These are phyloP conservation scores for Dipodomys merriami DNA, from an alignment of 2,113 vertebrate species.

Conservation along the genomic window DNA sequence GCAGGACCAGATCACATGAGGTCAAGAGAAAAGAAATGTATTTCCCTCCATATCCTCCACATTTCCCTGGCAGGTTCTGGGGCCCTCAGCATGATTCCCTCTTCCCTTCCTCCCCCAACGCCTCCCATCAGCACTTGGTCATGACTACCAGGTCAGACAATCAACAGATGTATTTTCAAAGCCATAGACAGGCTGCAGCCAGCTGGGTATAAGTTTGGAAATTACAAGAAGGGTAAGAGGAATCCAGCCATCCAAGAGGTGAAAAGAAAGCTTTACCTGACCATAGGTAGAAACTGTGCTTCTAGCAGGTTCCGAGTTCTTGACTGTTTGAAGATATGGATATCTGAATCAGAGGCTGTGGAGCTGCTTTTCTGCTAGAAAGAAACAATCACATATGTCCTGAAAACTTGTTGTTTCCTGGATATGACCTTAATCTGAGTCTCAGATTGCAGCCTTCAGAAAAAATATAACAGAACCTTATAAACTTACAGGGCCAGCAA, in stretches of 20 bases:
- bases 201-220: not conserved
- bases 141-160: not conserved
- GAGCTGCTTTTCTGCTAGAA: not conserved
- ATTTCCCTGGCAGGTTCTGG: not conserved
- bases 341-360: not conserved
- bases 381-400: not conserved
- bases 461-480: not conserved
- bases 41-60: not conserved
- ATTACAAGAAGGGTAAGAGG: not conserved
- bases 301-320: not conserved
- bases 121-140: not conserved
- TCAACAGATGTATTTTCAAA: not conserved
- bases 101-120: not conserved
- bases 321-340: not conserved
- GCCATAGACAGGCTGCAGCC: not conserved
- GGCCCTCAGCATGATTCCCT: no score
- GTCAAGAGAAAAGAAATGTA: not conserved
- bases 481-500: not conserved
- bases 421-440: not conserved
- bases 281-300: fast-evolving
- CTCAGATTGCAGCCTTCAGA: not conserved
- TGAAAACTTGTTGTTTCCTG: not conserved
- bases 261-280: not conserved
- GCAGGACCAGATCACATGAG: not conserved
- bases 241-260: not conserved